These are phyloP conservation scores for Varanus komodoensis DNA, from an alignment of 2,113 vertebrate genomes.

Conservation along the genomic window DNA sequence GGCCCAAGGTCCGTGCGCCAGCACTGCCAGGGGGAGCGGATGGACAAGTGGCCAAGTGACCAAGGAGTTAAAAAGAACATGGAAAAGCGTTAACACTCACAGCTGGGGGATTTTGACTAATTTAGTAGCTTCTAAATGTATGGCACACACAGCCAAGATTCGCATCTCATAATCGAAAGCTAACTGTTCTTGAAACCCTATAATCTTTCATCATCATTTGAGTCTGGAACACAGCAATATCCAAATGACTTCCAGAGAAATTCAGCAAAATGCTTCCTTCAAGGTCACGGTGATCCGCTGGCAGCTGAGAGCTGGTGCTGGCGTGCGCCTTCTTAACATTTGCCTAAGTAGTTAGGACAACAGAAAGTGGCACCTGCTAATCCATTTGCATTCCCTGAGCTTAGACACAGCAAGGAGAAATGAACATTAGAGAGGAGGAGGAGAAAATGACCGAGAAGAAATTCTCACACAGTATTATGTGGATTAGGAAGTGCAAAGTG, in stretches of 20 bases:
- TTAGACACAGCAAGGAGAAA: conserved; percentile 70
- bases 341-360: conserved; percentile 68
- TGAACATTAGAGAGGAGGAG: conserved; percentile 55
- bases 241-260: conserved; percentile 62
- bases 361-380: conserved; percentile 65
- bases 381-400: conserved; percentile 74
- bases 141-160: background rate
- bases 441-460: background rate
- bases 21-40: too few relatives aligned
- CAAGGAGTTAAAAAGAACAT: too few relatives aligned
- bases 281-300: conserved; percentile 56
- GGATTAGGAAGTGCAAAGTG: conserved; percentile 48
- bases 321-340: conserved; percentile 66
- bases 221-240: conserved; percentile 58
- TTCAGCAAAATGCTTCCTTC: conserved; percentile 38
- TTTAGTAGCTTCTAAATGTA: conserved; percentile 46
- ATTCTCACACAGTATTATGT: conserved; percentile 44
- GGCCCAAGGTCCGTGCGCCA: too few relatives aligned
- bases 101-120: conserved; percentile 66
- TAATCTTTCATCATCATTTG: conserved; percentile 51
- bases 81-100: conserved; percentile 53
- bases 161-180: conserved; percentile 46
- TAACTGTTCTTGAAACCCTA: conserved; percentile 49
- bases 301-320: conserved; percentile 60
- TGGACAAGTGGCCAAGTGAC: background rate